phyloP scores from a whole-genome alignment of 1,140 invertebrate species.

The Diorhabda carinulata region DNA sequence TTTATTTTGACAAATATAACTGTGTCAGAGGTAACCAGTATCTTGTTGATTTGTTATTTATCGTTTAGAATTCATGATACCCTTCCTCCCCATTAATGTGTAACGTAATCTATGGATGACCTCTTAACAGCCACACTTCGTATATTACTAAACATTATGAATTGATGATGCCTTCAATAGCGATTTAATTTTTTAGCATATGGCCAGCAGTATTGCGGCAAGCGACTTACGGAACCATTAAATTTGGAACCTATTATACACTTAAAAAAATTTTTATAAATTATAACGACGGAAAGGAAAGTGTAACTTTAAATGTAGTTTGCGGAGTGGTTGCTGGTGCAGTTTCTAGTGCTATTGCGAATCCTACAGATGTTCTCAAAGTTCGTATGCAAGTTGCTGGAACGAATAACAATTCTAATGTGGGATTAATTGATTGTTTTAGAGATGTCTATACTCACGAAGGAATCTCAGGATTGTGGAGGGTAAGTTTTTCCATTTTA shows the following conservation, averaged over 20 bases:
- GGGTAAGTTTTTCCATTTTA: conserved; percentile 53
- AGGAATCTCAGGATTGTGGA: conserved; percentile 81
- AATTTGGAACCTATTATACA: conserved; percentile 94
- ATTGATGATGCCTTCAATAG: too few species aligned
- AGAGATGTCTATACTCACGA: conserved; percentile 73
- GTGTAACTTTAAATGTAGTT: conserved; percentile 74
- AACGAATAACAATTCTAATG: conserved; percentile 47
- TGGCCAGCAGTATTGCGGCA: conserved; percentile 87
- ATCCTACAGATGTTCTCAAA: conserved; percentile 98
- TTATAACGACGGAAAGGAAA: conserved; percentile 62
- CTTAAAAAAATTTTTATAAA: conserved; percentile 69
- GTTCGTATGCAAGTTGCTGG: conserved; percentile 85
- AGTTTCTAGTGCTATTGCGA: conserved; percentile 90
- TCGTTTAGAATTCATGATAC: too few species aligned
- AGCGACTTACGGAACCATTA: conserved; percentile 93
- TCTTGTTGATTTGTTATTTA: too few species aligned
- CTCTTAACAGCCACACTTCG: too few species aligned
- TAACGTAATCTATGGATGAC: too few species aligned
- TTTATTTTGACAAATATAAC: too few species aligned
- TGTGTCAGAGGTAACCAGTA: too few species aligned
- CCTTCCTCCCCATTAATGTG: too few species aligned
- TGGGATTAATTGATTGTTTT: conserved; percentile 70
- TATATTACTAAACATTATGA: too few species aligned
- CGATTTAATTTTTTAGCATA: conserved; percentile 60
- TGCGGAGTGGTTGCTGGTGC: conserved; percentile 83